Evolutionary conservation across 2,113 vertebrate genomes (phyloP), one percentile per base, ranked within the genome.

Genomic region (Cheirogaleus medius): DNA sequence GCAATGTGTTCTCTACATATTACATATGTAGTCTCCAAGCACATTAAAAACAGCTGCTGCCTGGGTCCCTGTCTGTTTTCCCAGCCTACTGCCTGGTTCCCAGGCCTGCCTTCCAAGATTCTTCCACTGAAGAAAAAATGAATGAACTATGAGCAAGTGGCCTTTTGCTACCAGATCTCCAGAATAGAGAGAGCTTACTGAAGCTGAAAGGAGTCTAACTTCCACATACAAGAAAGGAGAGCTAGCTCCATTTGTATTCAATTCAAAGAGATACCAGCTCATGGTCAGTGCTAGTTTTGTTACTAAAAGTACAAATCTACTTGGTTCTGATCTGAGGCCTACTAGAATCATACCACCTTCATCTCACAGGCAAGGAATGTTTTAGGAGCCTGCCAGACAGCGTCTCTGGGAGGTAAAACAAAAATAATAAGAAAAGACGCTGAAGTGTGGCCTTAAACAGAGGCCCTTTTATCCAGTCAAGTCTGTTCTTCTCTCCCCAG

Each of bases 11-110:
- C 97, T 93, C 83, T 89, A 64, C 91, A 49, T 97, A 81, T 80
- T 91, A 94, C 93, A 95, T 81, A 97, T 93, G 74, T 71, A 95
- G 93, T 83, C 87, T 92, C 84, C 42, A 77, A 96, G 74, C 92
- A 95, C 93, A 98, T 98, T 97, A 92, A 90, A 98, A 98, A 97
- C 98, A 98, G 97, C 97, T 97, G 97, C 76, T 92, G 86, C 86
- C 64, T 47, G 11, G 63, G n/a, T 89, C 95, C 60, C 73, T 89
- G 95, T 85, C 93, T 86, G 63, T 93, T 96, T 95, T 97, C 77
- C 87, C 97, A 97, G 91, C 78, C 95, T 81, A 2, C 73, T 42
- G 34, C 56, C 68, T 64, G 34, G 81, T 97, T 98, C 97, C 93
- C 97, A 97, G 90, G 87, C 93, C 81, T 69, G 86, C 81, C 84